Percentiles rank a stretch among this genome's conserved stretches.
Evolutionary conservation across 2,888 invertebrate genomes (phyloP).

Genomic region (Itoplectis maculator): DNA sequence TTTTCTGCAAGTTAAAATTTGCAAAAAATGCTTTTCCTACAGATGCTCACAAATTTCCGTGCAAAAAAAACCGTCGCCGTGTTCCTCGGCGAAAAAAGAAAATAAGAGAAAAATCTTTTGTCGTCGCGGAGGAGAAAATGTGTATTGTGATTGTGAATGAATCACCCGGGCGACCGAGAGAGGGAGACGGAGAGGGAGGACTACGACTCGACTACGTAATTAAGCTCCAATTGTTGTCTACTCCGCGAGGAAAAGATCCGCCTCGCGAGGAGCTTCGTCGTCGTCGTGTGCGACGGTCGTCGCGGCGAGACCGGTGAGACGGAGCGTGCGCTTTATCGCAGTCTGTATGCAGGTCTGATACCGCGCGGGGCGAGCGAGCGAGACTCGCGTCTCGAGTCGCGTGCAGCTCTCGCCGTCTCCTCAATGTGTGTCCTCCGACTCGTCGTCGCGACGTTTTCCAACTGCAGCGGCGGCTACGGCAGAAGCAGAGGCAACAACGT

Average conservation of each 20-base stretch:
- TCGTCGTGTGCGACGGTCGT: background rate
- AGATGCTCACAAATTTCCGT: conserved; percentile 4
- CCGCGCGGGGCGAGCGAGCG: too few relatives aligned
- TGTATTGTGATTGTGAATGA: conserved; percentile 60
- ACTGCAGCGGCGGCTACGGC: conserved; percentile 48
- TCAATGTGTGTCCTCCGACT: conserved; percentile 52
- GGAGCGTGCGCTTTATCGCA: conserved; percentile 40
- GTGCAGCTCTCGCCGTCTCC: conserved; percentile 15
- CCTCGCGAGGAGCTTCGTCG: conserved; percentile 48
- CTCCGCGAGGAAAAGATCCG: conserved; percentile 55
- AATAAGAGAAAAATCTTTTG: conserved; percentile 14
- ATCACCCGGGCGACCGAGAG: conserved; percentile 48
- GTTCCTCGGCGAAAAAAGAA: conserved; percentile 12
- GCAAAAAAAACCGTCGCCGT: conserved; percentile 1
- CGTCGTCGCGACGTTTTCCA: conserved; percentile 47
- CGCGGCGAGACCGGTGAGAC: conserved; percentile 32
- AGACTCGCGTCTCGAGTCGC: conserved; percentile 10
- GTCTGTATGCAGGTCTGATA: conserved; percentile 25
- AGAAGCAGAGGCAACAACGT: too few relatives aligned
- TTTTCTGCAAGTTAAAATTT: too few relatives aligned
- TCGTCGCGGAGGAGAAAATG: conserved; percentile 36
- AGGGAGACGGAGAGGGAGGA: conserved; percentile 50
- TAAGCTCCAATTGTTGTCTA: conserved; percentile 79
- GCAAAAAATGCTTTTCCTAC: background rate
- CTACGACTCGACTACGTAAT: conserved; percentile 72